These are phyloP conservation scores for Paratrypauchen microcephalus DNA, from an alignment of 2,797 vertebrate genomes.

Conservation along the genomic window DNA sequence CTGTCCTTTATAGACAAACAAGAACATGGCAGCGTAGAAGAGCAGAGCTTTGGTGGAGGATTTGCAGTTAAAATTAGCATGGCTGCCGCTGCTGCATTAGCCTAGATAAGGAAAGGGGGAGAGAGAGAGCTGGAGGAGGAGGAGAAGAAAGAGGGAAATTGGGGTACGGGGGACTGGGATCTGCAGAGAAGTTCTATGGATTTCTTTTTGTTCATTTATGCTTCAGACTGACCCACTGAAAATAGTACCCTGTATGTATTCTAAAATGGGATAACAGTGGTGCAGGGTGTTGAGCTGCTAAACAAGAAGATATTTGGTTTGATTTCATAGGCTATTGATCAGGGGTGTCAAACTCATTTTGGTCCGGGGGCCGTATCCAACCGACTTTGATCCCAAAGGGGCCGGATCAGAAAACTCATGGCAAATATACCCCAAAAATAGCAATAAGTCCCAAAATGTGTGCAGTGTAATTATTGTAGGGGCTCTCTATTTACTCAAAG, in stretches of 20 bases:
- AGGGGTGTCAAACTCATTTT: too few species aligned
- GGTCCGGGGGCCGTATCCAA: too few species aligned
- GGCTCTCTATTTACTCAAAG: too few species aligned
- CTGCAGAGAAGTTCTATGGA: slow-evolving; percentile 36
- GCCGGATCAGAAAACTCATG: too few species aligned
- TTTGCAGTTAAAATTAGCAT: slow-evolving; percentile 77
- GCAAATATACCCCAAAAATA: too few species aligned
- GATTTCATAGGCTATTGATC: neutral
- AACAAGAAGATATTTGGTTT: neutral
- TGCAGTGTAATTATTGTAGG: too few species aligned
- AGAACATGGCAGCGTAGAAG: slow-evolving; percentile 48
- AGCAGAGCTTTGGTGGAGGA: slow-evolving; percentile 67
- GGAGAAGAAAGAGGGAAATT: slow-evolving; percentile 37
- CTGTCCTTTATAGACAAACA: slow-evolving; percentile 46
- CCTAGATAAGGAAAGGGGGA: slow-evolving; percentile 68
- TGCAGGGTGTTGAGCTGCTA: neutral
- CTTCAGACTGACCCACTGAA: neutral
- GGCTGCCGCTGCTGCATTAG: slow-evolving; percentile 70
- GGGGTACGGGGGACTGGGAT: slow-evolving; percentile 43
- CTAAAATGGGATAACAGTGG: neutral
- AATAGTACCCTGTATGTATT: neutral
- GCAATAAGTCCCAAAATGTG: too few species aligned
- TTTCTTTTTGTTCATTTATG: slow-evolving; percentile 38
- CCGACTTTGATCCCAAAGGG: too few species aligned
- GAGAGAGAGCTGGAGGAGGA: too few species aligned